Evolutionary conservation across 2,113 vertebrate genomes (phyloP).

Genomic region (Phrynosoma platyrhinos): DNA sequence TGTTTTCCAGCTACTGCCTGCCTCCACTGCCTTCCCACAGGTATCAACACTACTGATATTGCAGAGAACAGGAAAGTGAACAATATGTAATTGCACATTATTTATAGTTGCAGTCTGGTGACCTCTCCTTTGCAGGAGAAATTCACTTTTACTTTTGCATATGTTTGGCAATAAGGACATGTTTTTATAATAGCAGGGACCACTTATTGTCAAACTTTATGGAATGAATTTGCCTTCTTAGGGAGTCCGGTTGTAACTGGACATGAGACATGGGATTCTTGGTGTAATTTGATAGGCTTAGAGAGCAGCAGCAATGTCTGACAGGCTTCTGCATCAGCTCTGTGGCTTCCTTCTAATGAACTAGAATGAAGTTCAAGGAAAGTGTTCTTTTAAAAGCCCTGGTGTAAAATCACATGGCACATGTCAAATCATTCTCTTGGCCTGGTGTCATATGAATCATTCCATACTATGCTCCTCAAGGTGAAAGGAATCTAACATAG

Average conservation of each 20-base stretch:
- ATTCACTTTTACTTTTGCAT: conserved; percentile 65
- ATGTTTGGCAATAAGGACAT: conserved; percentile 55
- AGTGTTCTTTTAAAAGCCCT: background rate
- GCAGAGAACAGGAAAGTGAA: conserved; percentile 68
- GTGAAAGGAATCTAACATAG: conserved; percentile 9
- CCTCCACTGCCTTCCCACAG: conserved; percentile 67
- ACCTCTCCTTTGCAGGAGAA: conserved; percentile 63
- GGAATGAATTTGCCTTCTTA: conserved; percentile 32
- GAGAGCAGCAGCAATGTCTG: background rate
- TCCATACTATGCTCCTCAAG: conserved; percentile 11
- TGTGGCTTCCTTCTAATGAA: background rate
- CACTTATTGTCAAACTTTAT: conserved; percentile 59
- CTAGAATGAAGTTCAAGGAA: background rate
- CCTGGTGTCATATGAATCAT: background rate
- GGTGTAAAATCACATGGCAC: background rate
- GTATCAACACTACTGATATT: conserved; percentile 64
- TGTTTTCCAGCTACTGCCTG: conserved; percentile 73
- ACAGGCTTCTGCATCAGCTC: background rate
- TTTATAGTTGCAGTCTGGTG: conserved; percentile 75
- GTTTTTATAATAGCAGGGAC: conserved; percentile 63
- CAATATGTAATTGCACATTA: conserved; percentile 72
- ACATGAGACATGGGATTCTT: conserved; percentile 12
- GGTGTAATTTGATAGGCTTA: background rate
- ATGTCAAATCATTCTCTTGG: background rate
- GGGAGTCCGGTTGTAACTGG: conserved; percentile 29